phyloP scores from a whole-genome alignment of 2,888 invertebrate species.

The Steinernema scapterisci region DNA sequence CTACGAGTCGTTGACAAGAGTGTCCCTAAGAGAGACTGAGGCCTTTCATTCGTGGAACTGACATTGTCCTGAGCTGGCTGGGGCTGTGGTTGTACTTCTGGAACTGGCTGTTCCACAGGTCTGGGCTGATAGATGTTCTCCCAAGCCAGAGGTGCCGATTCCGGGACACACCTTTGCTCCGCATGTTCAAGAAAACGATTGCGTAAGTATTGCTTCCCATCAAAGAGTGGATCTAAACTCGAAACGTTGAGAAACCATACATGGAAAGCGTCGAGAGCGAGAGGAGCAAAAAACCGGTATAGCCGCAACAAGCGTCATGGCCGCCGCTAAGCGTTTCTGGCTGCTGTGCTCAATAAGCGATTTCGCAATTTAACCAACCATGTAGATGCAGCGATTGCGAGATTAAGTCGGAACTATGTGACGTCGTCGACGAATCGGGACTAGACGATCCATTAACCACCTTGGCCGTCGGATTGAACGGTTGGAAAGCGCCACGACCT shows the following conservation, averaged over 20 bases:
- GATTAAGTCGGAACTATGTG: slow-evolving; percentile 30
- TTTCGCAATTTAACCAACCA: slow-evolving; percentile 27
- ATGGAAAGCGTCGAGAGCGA: not conserved
- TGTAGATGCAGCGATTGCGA: slow-evolving; percentile 31
- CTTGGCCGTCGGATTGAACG: slow-evolving; percentile 24
- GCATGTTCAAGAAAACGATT: slow-evolving; percentile 23
- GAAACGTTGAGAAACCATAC: not conserved
- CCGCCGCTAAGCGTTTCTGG: too few relatives aligned
- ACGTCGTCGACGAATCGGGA: slow-evolving; percentile 31
- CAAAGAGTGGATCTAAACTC: slow-evolving; percentile 26
- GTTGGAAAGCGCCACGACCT: slow-evolving; percentile 35
- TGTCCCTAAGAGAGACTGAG: slow-evolving; percentile 26
- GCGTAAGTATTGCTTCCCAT: slow-evolving; percentile 27
- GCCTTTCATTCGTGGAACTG: slow-evolving; percentile 25
- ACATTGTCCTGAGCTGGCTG: slow-evolving; percentile 1
- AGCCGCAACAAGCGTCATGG: not conserved
- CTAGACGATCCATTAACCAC: slow-evolving; percentile 6
- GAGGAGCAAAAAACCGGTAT: not conserved
- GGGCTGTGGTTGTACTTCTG: not conserved
- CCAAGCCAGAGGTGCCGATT: not conserved
- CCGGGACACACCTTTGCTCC: not conserved
- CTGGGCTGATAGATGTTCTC: not conserved
- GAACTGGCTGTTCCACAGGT: not conserved
- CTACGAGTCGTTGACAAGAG: slow-evolving; percentile 39
- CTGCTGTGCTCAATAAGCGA: slow-evolving; percentile 19